A percentile compares a stretch with the other conserved stretches of the same genome.
These are phyloP conservation scores for Lepus townsendii DNA, from an alignment of 2,797 vertebrate species.

Conservation along the genomic window DNA sequence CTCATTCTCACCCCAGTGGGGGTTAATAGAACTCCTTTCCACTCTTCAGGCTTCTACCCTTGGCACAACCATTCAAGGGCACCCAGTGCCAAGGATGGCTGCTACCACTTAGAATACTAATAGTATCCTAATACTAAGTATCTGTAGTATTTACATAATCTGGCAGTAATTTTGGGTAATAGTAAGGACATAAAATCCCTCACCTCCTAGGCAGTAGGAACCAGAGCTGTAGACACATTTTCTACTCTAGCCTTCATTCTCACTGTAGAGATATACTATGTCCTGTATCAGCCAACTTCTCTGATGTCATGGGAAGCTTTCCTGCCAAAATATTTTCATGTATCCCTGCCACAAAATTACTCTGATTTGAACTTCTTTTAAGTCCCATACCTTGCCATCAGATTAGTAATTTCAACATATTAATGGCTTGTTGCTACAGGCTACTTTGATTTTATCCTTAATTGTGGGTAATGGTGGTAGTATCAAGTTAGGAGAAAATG, in stretches of 20 bases:
- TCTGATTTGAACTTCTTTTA: constrained; percentile 6
- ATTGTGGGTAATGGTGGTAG: not conserved
- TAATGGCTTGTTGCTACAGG: not conserved
- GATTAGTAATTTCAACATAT: not conserved
- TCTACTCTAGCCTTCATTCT: not conserved
- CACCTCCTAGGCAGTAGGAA: not conserved
- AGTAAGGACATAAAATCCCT: not conserved
- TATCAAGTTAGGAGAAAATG: not conserved
- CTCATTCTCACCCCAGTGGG: not conserved
- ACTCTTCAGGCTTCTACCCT: not conserved
- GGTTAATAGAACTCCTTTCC: not conserved
- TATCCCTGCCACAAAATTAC: not conserved
- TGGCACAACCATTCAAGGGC: not conserved
- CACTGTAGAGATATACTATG: not conserved
- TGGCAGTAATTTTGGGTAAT: not conserved
- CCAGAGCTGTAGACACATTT: not conserved
- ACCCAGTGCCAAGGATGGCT: not conserved
- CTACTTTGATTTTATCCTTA: not conserved
- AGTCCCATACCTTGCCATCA: not conserved
- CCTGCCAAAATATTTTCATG: not conserved
- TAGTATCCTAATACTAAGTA: too few relatives aligned
- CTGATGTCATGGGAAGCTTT: not conserved
- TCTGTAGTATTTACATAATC: not conserved
- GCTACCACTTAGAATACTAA: not conserved
- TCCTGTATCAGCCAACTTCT: not conserved